Base-by-base conservation (phyloP, 2,113 vertebrate species). In the Phoxinus phoxinus region DNA sequence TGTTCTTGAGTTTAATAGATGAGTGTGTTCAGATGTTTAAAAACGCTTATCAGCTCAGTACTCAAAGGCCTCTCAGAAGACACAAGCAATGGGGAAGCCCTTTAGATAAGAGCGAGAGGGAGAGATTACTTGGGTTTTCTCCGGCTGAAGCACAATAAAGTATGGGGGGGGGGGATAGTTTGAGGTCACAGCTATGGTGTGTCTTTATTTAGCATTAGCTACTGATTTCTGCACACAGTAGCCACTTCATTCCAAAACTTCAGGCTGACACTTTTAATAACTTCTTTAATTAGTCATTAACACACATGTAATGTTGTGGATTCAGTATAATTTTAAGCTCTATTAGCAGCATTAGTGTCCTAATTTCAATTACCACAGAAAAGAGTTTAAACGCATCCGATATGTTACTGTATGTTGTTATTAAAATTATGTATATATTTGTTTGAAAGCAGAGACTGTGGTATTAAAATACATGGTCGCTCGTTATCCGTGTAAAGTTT, bases 61-160 rank as follows among this genome's bases (percentile, higher is more conserved):
- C 87, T 88, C 87, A 84, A 86, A 84, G 72, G 84, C 72, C 85
- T 85, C 85, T 89, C 77, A 89, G 56, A 80, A 89, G 83, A 88
- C 87, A 88, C 87, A 86, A 88, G 87, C 87, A 88, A 81, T 75
- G 85, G 75, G 83, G 85, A 86, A 86, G 69, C 81, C 76, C 83
- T 84, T 83, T 83, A 84, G 87, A 88, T 88, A 88, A 88, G 87
- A 76, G 76, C 48, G 23, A 71, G 87, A 86, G 81, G 23, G 69
- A 88, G 81, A 61, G 69, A 88, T 86, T 81, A 72, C 87, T 88
- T 85, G 59, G 61, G 37, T 53, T 85, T 88, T 56, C 19, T 56
- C 53, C 53, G 6, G 44, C 80, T 75, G 19, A 51, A 56, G 53
- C 19, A 56, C 53, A 56, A 56, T 6, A 56, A 61, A 79, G 15